These are phyloP conservation scores for Tetramorium simillimum DNA, from an alignment of 1,140 invertebrate species.

Conservation along the genomic window DNA sequence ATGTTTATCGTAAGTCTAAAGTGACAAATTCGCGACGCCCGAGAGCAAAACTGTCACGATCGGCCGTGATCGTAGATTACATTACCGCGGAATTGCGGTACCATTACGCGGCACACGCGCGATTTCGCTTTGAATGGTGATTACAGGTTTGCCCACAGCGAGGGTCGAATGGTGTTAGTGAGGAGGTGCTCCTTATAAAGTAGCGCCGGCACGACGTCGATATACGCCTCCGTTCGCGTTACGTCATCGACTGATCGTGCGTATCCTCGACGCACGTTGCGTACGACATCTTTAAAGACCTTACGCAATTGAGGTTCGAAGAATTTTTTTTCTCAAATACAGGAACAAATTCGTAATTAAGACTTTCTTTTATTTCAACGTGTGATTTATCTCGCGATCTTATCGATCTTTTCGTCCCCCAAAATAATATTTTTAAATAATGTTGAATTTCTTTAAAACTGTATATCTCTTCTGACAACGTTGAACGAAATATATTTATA, in stretches of 20 bases:
- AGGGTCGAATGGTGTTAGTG: slow-evolving; percentile 69
- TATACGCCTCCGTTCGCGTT: slow-evolving; percentile 78
- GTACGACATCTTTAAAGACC: slow-evolving; percentile 43
- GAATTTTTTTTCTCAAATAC: slow-evolving; percentile 3
- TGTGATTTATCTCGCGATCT: not conserved
- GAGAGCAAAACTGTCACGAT: slow-evolving; percentile 39
- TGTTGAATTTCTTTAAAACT: not conserved
- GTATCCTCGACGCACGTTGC: slow-evolving; percentile 61
- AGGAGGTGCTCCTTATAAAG: slow-evolving; percentile 82
- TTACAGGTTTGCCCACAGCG: slow-evolving; percentile 58
- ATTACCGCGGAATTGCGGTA: slow-evolving; percentile 49
- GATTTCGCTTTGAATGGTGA: slow-evolving; percentile 55
- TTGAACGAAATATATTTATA: not conserved
- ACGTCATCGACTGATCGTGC: slow-evolving; percentile 77
- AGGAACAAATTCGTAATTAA: slow-evolving; percentile 12
- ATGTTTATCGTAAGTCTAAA: not conserved
- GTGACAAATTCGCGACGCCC: slow-evolving; percentile 52
- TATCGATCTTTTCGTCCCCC: not conserved
- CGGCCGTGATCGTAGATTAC: slow-evolving; percentile 30
- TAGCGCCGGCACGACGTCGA: slow-evolving; percentile 74
- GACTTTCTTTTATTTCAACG: not conserved
- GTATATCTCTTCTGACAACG: not conserved
- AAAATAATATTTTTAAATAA: not conserved
- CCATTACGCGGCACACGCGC: slow-evolving; percentile 43
- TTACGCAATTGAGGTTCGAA: slow-evolving; percentile 25